Evolutionary conservation across 2,113 vertebrate species (phyloP).

Genomic region (Psittacus erithacus): DNA sequence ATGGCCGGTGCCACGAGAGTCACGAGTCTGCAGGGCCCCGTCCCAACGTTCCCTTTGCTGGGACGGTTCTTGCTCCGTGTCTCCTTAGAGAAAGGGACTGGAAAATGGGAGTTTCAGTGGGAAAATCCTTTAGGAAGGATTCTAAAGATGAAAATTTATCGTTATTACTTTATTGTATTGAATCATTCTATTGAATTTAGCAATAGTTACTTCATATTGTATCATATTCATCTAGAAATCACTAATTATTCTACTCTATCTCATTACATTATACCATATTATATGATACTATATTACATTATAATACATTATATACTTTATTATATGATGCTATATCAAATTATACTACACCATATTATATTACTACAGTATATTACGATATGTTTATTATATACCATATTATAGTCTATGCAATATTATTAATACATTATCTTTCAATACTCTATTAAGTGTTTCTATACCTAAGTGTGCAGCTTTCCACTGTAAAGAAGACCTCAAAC

Average conservation of each 20-base stretch:
- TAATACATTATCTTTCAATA: not conserved
- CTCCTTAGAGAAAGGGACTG: not conserved
- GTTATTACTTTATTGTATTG: rapidly evolving
- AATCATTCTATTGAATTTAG: not conserved
- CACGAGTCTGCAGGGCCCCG: not conserved
- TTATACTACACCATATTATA: not conserved
- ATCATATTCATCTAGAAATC: not conserved
- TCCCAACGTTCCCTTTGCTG: not conserved
- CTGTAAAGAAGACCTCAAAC: not conserved
- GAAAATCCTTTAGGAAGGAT: not conserved
- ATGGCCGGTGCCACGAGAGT: not conserved
- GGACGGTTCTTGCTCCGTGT: rapidly evolving
- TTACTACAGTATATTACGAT: not conserved
- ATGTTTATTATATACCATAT: not conserved
- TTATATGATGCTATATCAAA: not conserved
- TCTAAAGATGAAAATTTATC: rapidly evolving
- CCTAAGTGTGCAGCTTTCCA: not conserved
- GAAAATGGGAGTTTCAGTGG: not conserved
- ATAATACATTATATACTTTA: not conserved
- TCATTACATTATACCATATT: not conserved
- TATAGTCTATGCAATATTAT: not conserved
- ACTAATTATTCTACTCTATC: not conserved
- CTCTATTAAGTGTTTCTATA: not conserved
- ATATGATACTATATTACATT: not conserved
- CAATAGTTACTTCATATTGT: rapidly evolving